A percentile compares a stretch with the other conserved stretches of the same genome.
phyloP scores from a whole-genome alignment of 2,888 invertebrate genomes.

The Drosophila yooni region DNA sequence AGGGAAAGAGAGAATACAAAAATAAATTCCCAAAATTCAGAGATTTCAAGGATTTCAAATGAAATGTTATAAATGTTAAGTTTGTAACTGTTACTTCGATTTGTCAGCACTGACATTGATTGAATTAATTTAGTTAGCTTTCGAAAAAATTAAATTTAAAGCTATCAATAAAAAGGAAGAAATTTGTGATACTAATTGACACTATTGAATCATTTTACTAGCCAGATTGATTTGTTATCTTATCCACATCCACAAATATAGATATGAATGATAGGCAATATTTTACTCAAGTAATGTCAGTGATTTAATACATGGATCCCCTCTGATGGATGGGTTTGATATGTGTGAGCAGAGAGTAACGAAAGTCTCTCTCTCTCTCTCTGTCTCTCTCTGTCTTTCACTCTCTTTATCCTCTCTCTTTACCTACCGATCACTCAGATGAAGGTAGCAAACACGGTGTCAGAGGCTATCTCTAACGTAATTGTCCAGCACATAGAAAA shows the following conservation, averaged over 20 bases:
- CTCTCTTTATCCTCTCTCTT: background rate
- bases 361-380: slow-evolving; percentile 28
- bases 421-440: slow-evolving; percentile 26
- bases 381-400: background rate
- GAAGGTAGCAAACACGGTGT: slow-evolving; percentile 4
- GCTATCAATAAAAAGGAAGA: background rate
- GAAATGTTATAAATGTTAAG: too few relatives aligned
- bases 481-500: slow-evolving; percentile 17
- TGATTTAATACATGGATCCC: slow-evolving; percentile 14
- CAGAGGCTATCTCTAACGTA: slow-evolving; percentile 36
- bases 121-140: background rate
- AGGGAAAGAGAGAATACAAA: too few relatives aligned
- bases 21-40: too few relatives aligned
- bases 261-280: background rate
- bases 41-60: too few relatives aligned
- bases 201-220: background rate
- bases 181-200: background rate
- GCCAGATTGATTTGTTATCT: background rate
- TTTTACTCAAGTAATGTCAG: background rate
- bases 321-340: slow-evolving; percentile 12
- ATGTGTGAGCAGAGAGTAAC: slow-evolving; percentile 26
- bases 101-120: background rate
- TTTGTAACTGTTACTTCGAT: background rate
- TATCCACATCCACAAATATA: background rate
- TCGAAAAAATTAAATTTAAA: background rate